These are phyloP conservation scores for Catharus fuscescens DNA, from an alignment of 2,113 vertebrate species.

Conservation along the genomic window DNA sequence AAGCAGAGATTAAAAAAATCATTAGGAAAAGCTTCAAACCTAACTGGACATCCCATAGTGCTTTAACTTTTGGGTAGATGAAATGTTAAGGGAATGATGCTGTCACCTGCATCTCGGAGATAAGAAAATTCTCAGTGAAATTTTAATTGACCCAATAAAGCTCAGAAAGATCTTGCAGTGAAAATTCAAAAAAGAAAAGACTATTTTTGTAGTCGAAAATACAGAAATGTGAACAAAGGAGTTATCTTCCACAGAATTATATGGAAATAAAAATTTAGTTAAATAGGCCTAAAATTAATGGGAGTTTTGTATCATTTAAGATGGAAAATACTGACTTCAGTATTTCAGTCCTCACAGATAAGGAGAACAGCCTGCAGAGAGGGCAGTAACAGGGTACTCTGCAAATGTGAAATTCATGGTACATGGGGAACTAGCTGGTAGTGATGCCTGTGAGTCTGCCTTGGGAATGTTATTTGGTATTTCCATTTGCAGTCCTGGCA, in stretches of 20 bases:
- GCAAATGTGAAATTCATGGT: not conserved
- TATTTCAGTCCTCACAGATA: not conserved
- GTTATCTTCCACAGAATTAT: not conserved
- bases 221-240: not conserved
- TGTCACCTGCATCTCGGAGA: not conserved
- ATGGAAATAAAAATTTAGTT: not conserved
- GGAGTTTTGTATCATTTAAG: not conserved
- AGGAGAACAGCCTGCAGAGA: not conserved
- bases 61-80: not conserved
- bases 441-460: not conserved
- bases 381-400: not conserved
- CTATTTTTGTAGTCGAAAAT: not conserved
- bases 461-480: not conserved
- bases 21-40: not conserved
- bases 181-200: not conserved
- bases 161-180: not conserved
- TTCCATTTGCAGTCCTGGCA: not conserved
- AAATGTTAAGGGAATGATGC: not conserved
- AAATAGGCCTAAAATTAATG: not conserved
- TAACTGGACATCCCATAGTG: not conserved
- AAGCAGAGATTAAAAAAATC: not conserved
- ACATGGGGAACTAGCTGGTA: not conserved
- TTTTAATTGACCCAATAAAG: not conserved
- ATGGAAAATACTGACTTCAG: not conserved
- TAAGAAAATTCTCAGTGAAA: not conserved